Evolutionary conservation across 2,888 invertebrate genomes (phyloP).

Genomic region (Hirudinaria manillensis): DNA sequence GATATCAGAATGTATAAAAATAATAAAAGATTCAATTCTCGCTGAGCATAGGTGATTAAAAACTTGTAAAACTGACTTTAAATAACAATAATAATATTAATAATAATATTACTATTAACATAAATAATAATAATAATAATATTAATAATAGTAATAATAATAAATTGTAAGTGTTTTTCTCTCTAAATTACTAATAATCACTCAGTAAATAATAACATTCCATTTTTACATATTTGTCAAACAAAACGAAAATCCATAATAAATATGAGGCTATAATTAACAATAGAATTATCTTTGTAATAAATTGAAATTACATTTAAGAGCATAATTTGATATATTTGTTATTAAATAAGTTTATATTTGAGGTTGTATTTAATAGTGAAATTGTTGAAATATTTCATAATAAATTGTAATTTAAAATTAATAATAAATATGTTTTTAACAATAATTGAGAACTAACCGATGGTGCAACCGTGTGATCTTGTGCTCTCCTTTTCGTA

Average conservation of each 20-base stretch:
- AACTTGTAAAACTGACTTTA: not conserved
- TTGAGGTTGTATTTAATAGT: no score
- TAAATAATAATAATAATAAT: constrained; percentile 26
- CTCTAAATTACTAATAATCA: not conserved
- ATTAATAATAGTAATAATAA: constrained; percentile 19
- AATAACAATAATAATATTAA: constrained; percentile 7
- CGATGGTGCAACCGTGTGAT: not conserved
- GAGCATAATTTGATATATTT: no score
- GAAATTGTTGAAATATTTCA: not conserved
- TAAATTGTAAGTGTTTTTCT: constrained; percentile 23
- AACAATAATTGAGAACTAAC: not conserved
- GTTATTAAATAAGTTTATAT: no score
- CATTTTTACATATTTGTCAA: no score
- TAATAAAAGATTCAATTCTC: not conserved
- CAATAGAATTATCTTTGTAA: no score
- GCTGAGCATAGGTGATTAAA: no score
- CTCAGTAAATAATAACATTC: not conserved
- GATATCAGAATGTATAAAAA: no score
- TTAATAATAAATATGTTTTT: not conserved
- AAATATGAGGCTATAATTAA: not conserved
- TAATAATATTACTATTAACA: not conserved
- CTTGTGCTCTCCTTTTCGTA: not conserved
- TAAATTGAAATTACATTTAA: no score
- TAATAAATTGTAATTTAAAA: not conserved
- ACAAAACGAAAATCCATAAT: not conserved